A percentile compares a stretch with the other conserved stretches of the same genome.
Evolutionary conservation across 2,888 invertebrate species (phyloP).

Genomic region (Tetheella fluctuosa): DNA sequence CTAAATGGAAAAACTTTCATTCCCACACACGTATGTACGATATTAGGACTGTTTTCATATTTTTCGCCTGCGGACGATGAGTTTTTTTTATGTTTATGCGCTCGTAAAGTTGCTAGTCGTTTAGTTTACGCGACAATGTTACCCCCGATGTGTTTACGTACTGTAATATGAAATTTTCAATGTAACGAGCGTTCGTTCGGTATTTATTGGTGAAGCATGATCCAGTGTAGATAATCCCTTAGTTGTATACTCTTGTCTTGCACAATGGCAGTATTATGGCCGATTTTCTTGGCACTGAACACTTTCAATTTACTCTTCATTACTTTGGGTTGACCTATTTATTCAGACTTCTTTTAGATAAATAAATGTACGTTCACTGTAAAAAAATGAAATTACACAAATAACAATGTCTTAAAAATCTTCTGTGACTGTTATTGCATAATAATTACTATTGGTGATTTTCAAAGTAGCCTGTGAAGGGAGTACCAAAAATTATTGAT

Average conservation of each 20-base stretch:
- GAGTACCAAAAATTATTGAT: no score
- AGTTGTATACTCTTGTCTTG: constrained; percentile 33
- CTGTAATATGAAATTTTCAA: constrained; percentile 68
- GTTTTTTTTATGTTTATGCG: constrained; percentile 81
- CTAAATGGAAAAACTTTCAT: constrained; percentile 81
- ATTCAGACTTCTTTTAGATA: background rate
- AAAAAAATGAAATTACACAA: no score
- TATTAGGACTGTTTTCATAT: constrained; percentile 79
- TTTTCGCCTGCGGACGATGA: constrained; percentile 67
- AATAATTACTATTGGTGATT: no score
- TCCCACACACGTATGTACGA: constrained; percentile 62
- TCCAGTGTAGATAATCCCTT: constrained; percentile 45
- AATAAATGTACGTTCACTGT: no score
- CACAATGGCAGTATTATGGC: constrained; percentile 18
- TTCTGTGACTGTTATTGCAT: background rate
- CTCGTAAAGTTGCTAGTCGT: constrained; percentile 74
- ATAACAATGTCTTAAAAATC: no score
- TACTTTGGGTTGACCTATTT: background rate
- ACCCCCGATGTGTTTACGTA: constrained; percentile 66
- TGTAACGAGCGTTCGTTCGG: constrained; percentile 50
- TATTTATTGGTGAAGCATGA: constrained; percentile 60
- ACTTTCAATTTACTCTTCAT: background rate
- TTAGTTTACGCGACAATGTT: constrained; percentile 74
- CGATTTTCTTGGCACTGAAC: background rate
- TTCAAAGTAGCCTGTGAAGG: no score